Conservation (phyloP, 2,113 vertebrate genomes). For the Sylvia atricapilla region DNA sequence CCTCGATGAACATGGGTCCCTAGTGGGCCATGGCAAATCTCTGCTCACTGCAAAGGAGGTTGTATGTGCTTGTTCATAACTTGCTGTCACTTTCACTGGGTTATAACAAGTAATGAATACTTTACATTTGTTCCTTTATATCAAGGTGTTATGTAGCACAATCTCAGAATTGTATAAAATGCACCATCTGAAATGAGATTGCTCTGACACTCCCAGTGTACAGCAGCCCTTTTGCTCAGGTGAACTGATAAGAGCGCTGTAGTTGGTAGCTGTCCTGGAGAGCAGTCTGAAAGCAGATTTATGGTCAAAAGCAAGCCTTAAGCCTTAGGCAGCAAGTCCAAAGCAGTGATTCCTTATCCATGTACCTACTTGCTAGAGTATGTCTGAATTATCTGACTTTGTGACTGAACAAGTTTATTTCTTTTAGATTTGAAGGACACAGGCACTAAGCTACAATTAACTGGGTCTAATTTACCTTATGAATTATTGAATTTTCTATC, state of each 20-base stretch:
- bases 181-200: not conserved
- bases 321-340: no score
- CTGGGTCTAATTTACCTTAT: not conserved
- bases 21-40: not conserved
- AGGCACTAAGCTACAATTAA: not conserved
- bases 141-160: not conserved
- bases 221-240: not conserved
- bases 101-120: not conserved
- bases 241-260: not conserved
- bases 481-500: slow-evolving; percentile 30
- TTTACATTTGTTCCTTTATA: not conserved
- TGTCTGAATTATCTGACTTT: not conserved
- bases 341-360: not conserved
- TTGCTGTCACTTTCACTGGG: not conserved
- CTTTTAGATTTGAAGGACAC: not conserved
- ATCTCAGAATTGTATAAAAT: not conserved
- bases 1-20: fast-evolving
- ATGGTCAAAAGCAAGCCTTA: not conserved
- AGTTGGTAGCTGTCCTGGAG: not conserved
- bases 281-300: not conserved
- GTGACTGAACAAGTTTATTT: not conserved
- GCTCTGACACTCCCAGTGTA: not conserved
- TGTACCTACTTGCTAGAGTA: not conserved
- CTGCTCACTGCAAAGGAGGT: not conserved
- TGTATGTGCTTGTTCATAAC: not conserved